Conservation (phyloP, 53 echinoderm and acorn worm species). For the Stichopus horrens region DNA sequence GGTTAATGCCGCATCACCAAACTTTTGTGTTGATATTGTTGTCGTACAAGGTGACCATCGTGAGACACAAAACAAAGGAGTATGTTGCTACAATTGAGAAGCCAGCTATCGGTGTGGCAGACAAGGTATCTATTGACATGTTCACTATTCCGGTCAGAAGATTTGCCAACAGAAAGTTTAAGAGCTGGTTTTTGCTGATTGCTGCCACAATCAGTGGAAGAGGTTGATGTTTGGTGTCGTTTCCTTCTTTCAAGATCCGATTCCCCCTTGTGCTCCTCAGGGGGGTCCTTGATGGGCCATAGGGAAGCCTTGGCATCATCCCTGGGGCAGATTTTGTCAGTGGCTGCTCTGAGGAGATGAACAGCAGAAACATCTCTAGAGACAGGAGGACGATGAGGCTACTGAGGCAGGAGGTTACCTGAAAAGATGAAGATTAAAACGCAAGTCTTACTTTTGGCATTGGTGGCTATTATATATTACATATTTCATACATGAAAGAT, state of each 20-base stretch:
- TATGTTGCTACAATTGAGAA: constrained; percentile 55
- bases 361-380: neutral
- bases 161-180: constrained; percentile 80
- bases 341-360: neutral
- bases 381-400: neutral
- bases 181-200: constrained; percentile 71
- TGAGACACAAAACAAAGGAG: constrained; percentile 54
- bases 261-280: neutral
- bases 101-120: constrained; percentile 30
- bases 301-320: neutral
- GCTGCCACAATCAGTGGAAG: constrained; percentile 52
- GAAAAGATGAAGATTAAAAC: neutral
- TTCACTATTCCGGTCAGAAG: constrained; percentile 84
- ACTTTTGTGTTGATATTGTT: constrained; percentile 63
- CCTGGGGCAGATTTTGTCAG: neutral
- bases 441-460: no score
- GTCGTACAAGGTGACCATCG: constrained; percentile 50
- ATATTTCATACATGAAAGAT: no score
- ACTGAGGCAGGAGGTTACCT: neutral
- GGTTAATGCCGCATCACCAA: constrained; percentile 32
- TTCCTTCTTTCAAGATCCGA: neutral
- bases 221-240: neutral
- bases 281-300: neutral
- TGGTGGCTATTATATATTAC: no score
- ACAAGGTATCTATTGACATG: constrained; percentile 68